phyloP scores from a whole-genome alignment of 2,797 vertebrate genomes.

The Rhinella marina region DNA sequence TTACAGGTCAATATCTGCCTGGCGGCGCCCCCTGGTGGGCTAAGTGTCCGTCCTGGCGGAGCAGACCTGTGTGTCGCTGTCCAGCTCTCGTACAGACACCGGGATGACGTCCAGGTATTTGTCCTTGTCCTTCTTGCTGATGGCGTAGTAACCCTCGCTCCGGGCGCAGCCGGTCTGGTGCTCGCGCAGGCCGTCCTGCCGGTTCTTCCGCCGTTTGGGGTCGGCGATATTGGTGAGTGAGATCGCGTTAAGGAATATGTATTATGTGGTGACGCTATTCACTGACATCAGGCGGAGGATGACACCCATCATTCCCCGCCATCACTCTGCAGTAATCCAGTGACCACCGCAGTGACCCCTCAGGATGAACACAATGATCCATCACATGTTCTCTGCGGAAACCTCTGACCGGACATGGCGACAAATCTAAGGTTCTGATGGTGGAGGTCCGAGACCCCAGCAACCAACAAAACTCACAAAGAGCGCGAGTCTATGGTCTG shows the following conservation, averaged over 20 bases:
- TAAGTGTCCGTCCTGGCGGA: neutral
- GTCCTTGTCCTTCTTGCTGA: slow-evolving; percentile 93
- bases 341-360: too few species aligned
- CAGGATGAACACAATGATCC: too few species aligned
- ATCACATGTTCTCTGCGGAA: too few species aligned
- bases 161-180: slow-evolving; percentile 88
- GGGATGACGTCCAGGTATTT: slow-evolving; percentile 90
- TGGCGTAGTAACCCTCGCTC: slow-evolving; percentile 91
- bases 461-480: too few species aligned
- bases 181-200: slow-evolving; percentile 78
- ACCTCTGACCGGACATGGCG: too few species aligned
- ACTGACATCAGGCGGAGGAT: neutral
- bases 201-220: slow-evolving; percentile 82
- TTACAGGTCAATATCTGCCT: neutral
- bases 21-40: neutral
- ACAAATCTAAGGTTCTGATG: too few species aligned
- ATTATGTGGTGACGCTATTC: neutral
- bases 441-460: too few species aligned
- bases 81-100: slow-evolving; percentile 81
- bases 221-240: slow-evolving; percentile 90
- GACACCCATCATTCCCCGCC: neutral
- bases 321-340: too few species aligned
- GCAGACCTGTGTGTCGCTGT: slow-evolving; percentile 80
- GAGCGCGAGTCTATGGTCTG: too few species aligned
- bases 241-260: slow-evolving; percentile 77